phyloP scores from a whole-genome alignment of 1,140 invertebrate genomes.

The Tetragonula clypearis region DNA sequence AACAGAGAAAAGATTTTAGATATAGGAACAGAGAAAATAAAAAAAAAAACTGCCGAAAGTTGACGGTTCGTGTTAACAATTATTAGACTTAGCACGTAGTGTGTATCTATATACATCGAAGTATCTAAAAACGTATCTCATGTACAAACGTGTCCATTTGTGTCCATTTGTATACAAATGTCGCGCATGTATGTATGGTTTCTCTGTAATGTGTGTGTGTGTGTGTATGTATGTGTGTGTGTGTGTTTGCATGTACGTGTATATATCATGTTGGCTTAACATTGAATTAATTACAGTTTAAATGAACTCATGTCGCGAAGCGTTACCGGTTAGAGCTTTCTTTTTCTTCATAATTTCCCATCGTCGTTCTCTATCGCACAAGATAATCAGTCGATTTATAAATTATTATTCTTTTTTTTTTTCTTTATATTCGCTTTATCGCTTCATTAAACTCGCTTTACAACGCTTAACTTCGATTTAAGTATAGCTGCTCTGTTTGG shows the following conservation, averaged over 20 bases:
- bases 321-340: conserved; percentile 19
- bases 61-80: conserved; percentile 48
- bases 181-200: neutral
- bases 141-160: conserved; percentile 31
- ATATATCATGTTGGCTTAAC: conserved; percentile 28
- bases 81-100: conserved; percentile 57
- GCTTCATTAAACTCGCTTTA: conserved; percentile 54
- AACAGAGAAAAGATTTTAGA: too few species aligned
- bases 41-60: conserved; percentile 6
- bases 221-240: conserved; percentile 15
- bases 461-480: conserved; percentile 59
- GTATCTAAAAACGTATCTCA: conserved; percentile 29
- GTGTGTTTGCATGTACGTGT: conserved; percentile 3
- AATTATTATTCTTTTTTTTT: conserved; percentile 42
- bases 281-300: conserved; percentile 60
- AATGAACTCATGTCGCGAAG: conserved; percentile 54
- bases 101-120: conserved; percentile 49
- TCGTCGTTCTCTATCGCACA: conserved; percentile 17
- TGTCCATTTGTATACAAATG: neutral
- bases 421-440: conserved; percentile 41
- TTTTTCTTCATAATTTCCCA: neutral
- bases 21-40: conserved; percentile 5
- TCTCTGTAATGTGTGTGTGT: neutral
- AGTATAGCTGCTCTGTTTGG: conserved; percentile 64
- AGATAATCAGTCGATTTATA: conserved; percentile 67